Evolutionary conservation across 1,140 invertebrate genomes (phyloP).

Genomic region (Frieseomelitta varia): DNA sequence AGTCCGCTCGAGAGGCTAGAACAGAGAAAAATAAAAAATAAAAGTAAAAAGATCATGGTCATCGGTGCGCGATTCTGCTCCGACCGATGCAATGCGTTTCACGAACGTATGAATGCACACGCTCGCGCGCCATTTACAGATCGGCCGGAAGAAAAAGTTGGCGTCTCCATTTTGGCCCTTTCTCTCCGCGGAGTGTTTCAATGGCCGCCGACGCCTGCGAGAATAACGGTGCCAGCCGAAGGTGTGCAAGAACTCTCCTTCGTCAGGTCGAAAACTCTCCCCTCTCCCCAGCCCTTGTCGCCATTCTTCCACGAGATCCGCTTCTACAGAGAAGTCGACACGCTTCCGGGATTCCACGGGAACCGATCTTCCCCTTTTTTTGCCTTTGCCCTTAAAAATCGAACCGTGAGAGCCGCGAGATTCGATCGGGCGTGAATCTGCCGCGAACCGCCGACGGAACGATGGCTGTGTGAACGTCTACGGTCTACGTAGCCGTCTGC

Average conservation of each 20-base stretch:
- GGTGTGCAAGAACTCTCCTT: constrained; percentile 39
- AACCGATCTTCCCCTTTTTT: constrained; percentile 24
- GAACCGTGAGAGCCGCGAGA: not conserved
- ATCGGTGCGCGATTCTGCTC: no score
- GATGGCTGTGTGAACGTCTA: not conserved
- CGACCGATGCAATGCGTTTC: no score
- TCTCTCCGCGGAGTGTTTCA: not conserved
- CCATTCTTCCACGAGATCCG: not conserved
- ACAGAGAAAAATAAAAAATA: no score
- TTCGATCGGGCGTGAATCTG: not conserved
- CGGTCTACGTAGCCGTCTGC: constrained; percentile 61
- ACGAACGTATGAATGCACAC: no score
- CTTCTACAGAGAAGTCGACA: not conserved
- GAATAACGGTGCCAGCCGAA: constrained; percentile 23
- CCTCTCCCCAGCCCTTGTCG: no score
- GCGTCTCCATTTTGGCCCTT: not conserved
- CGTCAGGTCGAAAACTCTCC: not conserved
- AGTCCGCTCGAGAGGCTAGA: no score
- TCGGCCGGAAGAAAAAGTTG: constrained; percentile 2
- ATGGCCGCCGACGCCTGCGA: constrained; percentile 1
- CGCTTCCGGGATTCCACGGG: constrained; percentile 27
- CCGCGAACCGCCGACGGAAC: not conserved
- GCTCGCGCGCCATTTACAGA: constrained; percentile 14
- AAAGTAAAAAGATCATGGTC: no score
- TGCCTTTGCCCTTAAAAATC: not conserved